Percentiles rank a stretch among this genome's conserved stretches.
These are phyloP conservation scores for Choloepus hoffmanni DNA, from an alignment of 2,113 vertebrate species.

Conservation along the genomic window DNA sequence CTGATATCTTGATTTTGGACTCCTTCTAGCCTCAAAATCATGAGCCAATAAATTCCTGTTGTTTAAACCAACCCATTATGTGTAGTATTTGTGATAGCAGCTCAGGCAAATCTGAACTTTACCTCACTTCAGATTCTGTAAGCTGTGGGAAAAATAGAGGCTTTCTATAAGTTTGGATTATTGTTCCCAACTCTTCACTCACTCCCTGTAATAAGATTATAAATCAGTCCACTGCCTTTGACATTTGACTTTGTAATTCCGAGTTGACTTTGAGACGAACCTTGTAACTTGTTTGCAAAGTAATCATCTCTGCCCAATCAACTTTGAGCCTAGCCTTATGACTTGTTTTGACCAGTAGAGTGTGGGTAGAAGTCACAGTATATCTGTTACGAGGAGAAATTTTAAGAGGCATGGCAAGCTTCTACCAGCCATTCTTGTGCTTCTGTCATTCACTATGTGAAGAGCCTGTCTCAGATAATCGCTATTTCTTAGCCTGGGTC, in stretches of 20 bases:
- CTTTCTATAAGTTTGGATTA: conserved; percentile 7
- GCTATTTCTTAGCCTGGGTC: background rate
- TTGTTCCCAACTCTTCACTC: background rate
- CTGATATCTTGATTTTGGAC: too few species aligned
- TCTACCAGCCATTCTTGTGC: background rate
- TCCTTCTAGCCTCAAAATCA: too few species aligned
- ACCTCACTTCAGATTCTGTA: background rate
- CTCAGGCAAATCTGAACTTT: background rate
- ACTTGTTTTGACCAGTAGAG: background rate
- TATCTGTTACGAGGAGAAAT: background rate
- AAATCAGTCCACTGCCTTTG: conserved; percentile 24
- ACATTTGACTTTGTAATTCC: background rate
- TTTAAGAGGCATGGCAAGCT: background rate
- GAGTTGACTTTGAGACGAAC: background rate
- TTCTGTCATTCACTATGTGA: conserved; percentile 9
- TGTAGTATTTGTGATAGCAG: too few species aligned
- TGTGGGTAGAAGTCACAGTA: background rate
- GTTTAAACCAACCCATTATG: too few species aligned
- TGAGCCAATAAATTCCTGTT: too few species aligned
- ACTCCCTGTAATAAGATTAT: background rate
- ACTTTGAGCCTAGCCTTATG: background rate
- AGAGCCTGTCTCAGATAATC: conserved; percentile 6
- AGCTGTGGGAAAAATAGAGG: background rate
- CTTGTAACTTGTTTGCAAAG: background rate
- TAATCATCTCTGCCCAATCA: background rate